Evolutionary conservation across 2,113 vertebrate species (phyloP).

Genomic region (Otocyon megalotis): DNA sequence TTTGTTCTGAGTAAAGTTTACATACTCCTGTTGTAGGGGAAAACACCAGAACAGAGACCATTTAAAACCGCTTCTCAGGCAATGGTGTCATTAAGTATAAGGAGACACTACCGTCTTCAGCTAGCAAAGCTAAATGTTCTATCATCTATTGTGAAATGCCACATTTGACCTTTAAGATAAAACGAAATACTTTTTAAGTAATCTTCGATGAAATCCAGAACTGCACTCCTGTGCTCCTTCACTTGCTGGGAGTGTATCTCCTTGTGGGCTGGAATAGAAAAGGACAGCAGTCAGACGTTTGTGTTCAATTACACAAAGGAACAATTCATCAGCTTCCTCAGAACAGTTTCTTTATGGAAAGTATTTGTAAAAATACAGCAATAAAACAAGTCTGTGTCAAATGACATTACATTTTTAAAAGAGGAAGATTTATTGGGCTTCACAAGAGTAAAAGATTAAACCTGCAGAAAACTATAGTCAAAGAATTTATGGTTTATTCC

Average conservation of each 20-base stretch:
- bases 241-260: slow-evolving; percentile 91
- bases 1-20: slow-evolving; percentile 97
- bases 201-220: slow-evolving; percentile 94
- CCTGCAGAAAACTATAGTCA: not conserved
- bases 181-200: slow-evolving; percentile 93
- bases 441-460: slow-evolving; percentile 12
- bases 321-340: not conserved
- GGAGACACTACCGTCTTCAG: not conserved
- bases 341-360: not conserved
- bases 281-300: not conserved
- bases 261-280: slow-evolving; percentile 90
- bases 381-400: not conserved
- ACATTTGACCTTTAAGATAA: not conserved
- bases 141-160: not conserved
- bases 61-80: slow-evolving; percentile 41
- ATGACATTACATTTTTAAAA: slow-evolving; percentile 4
- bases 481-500: not conserved
- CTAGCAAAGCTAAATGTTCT: slow-evolving; percentile 4
- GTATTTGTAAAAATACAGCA: not conserved
- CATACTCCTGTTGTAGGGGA: slow-evolving; percentile 91
- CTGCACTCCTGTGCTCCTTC: slow-evolving; percentile 93
- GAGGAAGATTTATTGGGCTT: slow-evolving; percentile 23
- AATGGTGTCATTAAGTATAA: not conserved
- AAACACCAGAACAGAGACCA: slow-evolving; percentile 38
- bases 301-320: not conserved